Evolutionary conservation across 1,140 invertebrate genomes (phyloP).

Genomic region (Penaeus chinensis): DNA sequence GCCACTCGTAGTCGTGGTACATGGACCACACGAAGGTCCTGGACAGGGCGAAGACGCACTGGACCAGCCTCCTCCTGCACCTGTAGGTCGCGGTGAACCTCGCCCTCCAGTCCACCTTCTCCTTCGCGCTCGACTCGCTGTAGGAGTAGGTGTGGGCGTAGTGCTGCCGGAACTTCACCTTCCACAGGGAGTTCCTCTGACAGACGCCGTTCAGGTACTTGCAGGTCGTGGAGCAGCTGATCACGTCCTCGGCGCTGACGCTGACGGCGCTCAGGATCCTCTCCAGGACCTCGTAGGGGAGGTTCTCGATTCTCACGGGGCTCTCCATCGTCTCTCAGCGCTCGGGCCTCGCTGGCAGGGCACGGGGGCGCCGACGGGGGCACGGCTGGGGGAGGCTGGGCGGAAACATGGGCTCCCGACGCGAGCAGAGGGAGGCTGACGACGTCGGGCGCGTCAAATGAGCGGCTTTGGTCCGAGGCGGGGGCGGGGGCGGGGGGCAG

Average conservation of each 20-base stretch:
- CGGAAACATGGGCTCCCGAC: too few relatives aligned
- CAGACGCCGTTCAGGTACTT: conserved; percentile 49
- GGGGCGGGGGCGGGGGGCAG: too few relatives aligned
- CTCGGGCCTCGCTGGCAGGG: background rate
- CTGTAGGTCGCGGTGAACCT: conserved; percentile 25
- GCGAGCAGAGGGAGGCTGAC: too few relatives aligned
- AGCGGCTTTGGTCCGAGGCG: too few relatives aligned
- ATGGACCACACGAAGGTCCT: conserved; percentile 61
- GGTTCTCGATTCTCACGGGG: conserved; percentile 34
- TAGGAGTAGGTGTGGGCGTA: conserved; percentile 37
- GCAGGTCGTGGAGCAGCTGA: conserved; percentile 36
- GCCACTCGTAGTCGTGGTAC: conserved; percentile 62
- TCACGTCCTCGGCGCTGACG: conserved; percentile 43
- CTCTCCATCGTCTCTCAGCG: conserved; percentile 25
- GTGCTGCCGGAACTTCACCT: conserved; percentile 36
- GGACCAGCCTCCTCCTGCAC: conserved; percentile 38
- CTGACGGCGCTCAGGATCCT: conserved; percentile 39
- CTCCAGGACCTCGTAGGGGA: conserved; percentile 49
- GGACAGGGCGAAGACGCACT: conserved; percentile 55
- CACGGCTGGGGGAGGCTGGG: background rate
- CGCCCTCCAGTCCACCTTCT: conserved; percentile 44
- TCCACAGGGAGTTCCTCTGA: conserved; percentile 49
- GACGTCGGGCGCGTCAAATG: too few relatives aligned
- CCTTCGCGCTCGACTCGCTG: conserved; percentile 1
- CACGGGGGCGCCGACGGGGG: background rate